These are phyloP conservation scores for Phania funesta DNA, from an alignment of 2,888 invertebrate genomes.

Conservation along the genomic window DNA sequence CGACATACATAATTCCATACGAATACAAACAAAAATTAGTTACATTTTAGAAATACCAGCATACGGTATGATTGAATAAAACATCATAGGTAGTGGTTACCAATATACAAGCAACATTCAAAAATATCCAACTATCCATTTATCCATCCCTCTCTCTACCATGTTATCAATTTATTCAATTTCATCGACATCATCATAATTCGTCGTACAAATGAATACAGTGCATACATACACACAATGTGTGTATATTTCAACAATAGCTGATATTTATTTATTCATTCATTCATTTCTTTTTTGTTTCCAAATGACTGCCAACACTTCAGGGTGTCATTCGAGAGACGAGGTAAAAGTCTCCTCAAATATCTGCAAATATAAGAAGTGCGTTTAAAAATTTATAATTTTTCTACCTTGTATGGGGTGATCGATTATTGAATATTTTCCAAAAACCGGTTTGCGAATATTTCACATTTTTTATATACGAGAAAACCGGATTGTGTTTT, in stretches of 20 bases:
- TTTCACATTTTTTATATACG: no score
- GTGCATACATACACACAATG: constrained; percentile 7
- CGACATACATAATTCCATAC: constrained; percentile 14
- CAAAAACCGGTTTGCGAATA: no score
- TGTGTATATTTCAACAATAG: constrained; percentile 25
- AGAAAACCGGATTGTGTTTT: no score
- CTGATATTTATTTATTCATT: constrained; percentile 48
- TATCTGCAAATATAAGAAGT: no score
- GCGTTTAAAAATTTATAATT: no score
- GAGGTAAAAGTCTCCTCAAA: background rate
- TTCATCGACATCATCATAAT: constrained; percentile 29
- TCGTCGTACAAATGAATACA: background rate
- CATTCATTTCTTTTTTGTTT: constrained; percentile 69
- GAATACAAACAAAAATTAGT: constrained; percentile 34
- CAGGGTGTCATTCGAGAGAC: constrained; percentile 76
- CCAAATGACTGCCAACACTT: constrained; percentile 80
- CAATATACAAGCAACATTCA: constrained; percentile 45
- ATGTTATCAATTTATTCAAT: constrained; percentile 34
- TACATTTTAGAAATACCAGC: constrained; percentile 56
- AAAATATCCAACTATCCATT: constrained; percentile 32
- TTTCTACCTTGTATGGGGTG: no score
- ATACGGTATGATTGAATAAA: constrained; percentile 47
- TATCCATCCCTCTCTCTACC: constrained; percentile 7
- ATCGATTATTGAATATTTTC: no score
- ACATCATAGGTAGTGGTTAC: constrained; percentile 19